These are phyloP conservation scores for Manduca sexta DNA, from an alignment of 1,140 invertebrate species.

Conservation along the genomic window DNA sequence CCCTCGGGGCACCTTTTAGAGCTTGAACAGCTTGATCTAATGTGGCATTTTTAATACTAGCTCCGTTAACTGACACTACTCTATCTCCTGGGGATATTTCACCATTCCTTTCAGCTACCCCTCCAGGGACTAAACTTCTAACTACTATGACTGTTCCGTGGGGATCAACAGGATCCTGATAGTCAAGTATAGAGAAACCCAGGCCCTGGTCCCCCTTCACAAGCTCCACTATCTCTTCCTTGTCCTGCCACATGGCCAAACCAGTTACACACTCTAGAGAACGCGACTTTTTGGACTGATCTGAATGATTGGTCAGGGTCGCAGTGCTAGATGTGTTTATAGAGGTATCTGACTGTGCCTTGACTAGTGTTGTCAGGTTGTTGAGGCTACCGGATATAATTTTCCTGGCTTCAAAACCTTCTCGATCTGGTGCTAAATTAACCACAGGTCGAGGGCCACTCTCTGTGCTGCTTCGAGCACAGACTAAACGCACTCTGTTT, in stretches of 20 bases:
- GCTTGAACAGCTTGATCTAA: constrained; percentile 94
- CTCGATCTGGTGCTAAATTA: constrained; percentile 83
- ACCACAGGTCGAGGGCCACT: constrained; percentile 78
- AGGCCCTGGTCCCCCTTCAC: constrained; percentile 92
- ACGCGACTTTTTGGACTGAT: constrained; percentile 86
- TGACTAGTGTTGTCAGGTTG: constrained; percentile 82
- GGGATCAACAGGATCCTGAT: constrained; percentile 91
- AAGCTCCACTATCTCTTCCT: constrained; percentile 90
- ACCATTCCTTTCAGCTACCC: constrained; percentile 90
- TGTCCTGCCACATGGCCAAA: constrained; percentile 93
- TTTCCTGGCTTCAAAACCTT: constrained; percentile 84
- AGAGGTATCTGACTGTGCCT: constrained; percentile 92
- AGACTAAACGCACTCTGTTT: constrained; percentile 86
- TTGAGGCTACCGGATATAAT: constrained; percentile 84
- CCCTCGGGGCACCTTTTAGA: constrained; percentile 88
- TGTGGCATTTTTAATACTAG: constrained; percentile 88
- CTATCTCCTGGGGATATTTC: constrained; percentile 93
- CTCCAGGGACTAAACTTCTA: constrained; percentile 92
- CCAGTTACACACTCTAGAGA: constrained; percentile 94
- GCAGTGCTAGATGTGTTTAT: constrained; percentile 83
- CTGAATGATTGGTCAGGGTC: constrained; percentile 77
- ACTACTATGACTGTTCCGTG: constrained; percentile 95
- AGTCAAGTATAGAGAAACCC: constrained; percentile 96
- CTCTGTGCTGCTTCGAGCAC: constrained; percentile 76
- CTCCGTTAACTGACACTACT: constrained; percentile 91